These are phyloP conservation scores for Urocynchramus pylzowi DNA, from an alignment of 2,113 vertebrate species.

Conservation along the genomic window DNA sequence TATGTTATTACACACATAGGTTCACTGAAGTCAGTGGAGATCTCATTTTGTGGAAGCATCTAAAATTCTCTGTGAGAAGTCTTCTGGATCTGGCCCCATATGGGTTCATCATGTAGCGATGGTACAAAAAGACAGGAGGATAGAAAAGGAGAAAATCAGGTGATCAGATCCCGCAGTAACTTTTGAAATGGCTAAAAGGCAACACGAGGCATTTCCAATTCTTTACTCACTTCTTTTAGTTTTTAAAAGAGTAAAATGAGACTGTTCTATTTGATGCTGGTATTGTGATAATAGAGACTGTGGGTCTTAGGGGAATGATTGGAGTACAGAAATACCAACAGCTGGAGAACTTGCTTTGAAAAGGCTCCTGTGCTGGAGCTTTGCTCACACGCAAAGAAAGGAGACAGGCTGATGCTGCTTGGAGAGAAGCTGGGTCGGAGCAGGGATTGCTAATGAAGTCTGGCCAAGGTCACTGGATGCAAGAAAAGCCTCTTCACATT, in stretches of 20 bases:
- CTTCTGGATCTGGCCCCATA: background rate
- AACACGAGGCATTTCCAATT: background rate
- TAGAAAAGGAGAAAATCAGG: background rate
- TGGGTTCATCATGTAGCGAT: background rate
- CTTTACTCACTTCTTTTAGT: background rate
- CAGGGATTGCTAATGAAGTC: background rate
- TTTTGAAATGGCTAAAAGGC: background rate
- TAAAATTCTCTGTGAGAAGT: background rate
- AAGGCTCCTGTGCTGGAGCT: background rate
- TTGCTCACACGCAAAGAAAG: background rate
- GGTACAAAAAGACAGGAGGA: background rate
- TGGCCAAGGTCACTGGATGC: background rate
- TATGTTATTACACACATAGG: background rate
- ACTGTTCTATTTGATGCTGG: background rate
- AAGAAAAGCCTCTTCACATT: background rate
- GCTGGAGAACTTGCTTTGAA: background rate
- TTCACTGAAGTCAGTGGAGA: background rate
- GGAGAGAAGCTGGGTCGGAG: background rate
- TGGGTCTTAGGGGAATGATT: background rate
- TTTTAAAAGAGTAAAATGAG: background rate
- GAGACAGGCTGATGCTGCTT: background rate
- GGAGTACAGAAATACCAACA: background rate
- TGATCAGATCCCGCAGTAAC: background rate
- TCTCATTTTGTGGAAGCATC: background rate
- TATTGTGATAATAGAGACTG: background rate